A percentile compares a stretch with the other conserved stretches of the same genome.
Evolutionary conservation across 2,888 invertebrate species (phyloP).

Genomic region (Patella ulyssiponensis): DNA sequence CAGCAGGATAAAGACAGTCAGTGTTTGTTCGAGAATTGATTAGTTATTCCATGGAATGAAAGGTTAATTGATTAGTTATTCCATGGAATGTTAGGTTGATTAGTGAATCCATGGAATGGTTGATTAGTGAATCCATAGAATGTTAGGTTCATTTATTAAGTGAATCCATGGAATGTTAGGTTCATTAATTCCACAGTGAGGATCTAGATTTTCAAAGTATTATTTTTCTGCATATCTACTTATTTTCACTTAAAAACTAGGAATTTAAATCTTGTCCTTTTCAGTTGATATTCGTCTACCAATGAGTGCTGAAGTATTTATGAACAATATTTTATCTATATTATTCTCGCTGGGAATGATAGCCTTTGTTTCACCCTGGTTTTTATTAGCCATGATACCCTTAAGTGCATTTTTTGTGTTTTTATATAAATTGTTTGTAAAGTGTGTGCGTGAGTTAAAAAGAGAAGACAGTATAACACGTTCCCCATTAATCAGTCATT

Average conservation of each 20-base stretch:
- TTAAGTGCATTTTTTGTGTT: conserved; percentile 68
- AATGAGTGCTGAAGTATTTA: conserved; percentile 75
- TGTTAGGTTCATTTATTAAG: no score
- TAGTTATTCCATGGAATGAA: no score
- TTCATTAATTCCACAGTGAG: no score
- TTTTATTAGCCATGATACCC: conserved; percentile 70
- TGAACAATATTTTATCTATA: conserved; percentile 79
- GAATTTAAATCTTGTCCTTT: conserved; percentile 16
- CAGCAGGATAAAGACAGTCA: no score
- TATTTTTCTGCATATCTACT: no score
- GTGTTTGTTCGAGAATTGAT: no score
- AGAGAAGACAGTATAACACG: conserved; percentile 75
- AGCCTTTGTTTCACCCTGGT: conserved; percentile 83
- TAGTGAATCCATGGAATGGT: no score
- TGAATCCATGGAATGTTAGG: no score
- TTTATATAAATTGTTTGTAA: conserved; percentile 70
- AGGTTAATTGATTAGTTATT: no score
- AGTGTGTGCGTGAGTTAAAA: conserved; percentile 69
- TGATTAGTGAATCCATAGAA: no score
- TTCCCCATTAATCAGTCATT: conserved; percentile 77
- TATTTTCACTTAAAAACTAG: neutral
- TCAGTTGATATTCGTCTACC: conserved; percentile 73
- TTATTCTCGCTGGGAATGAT: conserved; percentile 85
- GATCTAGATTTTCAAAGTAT: no score
- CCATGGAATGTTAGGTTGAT: no score